Conservation (phyloP, 1,140 invertebrate genomes). For the Panagrolaimus sp. region DNA sequence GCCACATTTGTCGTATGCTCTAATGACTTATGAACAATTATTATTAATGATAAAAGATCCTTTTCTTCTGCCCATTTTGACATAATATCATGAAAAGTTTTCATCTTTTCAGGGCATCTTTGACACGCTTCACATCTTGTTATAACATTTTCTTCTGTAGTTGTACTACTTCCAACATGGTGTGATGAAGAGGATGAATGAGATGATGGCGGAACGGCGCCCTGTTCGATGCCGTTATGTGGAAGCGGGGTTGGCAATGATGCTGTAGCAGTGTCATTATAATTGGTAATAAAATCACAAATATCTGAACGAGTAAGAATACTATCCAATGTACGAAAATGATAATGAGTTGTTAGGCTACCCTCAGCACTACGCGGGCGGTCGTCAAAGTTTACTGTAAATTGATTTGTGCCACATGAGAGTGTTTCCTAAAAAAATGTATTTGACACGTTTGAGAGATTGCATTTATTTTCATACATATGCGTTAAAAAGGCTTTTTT, state of each 20-base stretch:
- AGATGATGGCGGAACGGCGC: background rate
- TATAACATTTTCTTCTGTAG: background rate
- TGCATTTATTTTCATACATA: background rate
- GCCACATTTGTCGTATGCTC: background rate
- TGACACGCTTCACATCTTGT: no score
- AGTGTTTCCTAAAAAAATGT: background rate
- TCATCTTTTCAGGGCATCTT: no score
- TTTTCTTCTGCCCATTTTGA: no score
- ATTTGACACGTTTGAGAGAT: background rate
- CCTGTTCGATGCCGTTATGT: background rate
- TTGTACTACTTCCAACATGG: background rate
- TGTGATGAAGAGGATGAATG: background rate
- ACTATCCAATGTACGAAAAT: background rate
- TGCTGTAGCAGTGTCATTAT: background rate
- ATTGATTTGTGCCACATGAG: background rate
- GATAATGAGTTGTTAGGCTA: no score
- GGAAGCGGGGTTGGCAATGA: background rate
- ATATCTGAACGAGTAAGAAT: background rate
- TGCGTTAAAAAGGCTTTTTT: slow-evolving; percentile 5
- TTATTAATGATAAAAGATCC: no score
- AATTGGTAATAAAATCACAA: background rate
- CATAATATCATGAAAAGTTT: no score
- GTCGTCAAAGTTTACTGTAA: background rate
- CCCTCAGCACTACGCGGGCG: no score
- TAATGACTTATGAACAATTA: background rate